Conservation (phyloP, 2,797 vertebrate genomes). For the Pangasius sanitwongsei region DNA sequence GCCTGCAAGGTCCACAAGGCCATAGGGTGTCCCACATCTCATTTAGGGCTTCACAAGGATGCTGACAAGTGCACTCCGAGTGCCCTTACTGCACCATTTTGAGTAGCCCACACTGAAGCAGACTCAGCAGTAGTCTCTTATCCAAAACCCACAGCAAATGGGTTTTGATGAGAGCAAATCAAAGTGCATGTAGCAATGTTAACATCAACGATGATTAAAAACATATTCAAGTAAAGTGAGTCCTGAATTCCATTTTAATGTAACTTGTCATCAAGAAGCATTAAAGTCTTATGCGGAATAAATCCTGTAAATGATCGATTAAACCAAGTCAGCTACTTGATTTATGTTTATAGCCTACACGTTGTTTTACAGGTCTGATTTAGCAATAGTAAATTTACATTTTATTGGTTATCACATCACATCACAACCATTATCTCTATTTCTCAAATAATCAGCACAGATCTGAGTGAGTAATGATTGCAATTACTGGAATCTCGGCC, state of each 20-base stretch:
- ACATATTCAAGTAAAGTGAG: background rate
- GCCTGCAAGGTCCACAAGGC: background rate
- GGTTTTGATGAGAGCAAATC: constrained; percentile 1
- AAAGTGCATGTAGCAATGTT: background rate
- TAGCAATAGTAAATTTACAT: background rate
- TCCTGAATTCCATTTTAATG: background rate
- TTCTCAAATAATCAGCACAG: background rate
- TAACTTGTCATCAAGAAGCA: background rate
- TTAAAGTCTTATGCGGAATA: background rate
- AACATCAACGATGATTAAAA: background rate
- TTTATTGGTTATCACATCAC: background rate
- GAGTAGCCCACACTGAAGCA: background rate
- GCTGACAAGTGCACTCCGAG: background rate
- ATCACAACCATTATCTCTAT: background rate
- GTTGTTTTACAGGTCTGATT: background rate
- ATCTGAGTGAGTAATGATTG: background rate
- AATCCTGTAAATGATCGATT: background rate
- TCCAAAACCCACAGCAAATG: background rate
- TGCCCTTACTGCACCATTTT: background rate
- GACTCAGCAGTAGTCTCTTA: background rate
- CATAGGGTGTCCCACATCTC: background rate
- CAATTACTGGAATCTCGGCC: background rate
- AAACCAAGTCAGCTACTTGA: background rate
- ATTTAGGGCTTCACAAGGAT: background rate
- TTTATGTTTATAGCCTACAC: too few relatives aligned